Base-by-base conservation (phyloP, 1,140 invertebrate genomes). In the Chironomus tepperi region DNA sequence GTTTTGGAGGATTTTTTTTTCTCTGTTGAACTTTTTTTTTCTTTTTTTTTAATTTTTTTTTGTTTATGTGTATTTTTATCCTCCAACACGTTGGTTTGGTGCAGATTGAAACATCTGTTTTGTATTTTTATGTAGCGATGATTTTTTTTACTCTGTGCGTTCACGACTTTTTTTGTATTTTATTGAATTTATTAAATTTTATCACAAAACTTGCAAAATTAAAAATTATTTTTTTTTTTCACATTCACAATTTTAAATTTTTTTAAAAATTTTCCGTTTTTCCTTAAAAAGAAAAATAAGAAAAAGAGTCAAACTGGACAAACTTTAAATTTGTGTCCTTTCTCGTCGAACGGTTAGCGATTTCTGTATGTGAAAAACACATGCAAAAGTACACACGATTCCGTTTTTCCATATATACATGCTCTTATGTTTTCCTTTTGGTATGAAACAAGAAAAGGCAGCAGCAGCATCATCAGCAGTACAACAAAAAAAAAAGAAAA, bases 21-120 rank as follows among this genome's bases (percentile, higher is more conserved):
- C n/a, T 10, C 47, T n/a, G 24, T 34, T 34, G 24, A n/a, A n/a
- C 24, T 5, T 34, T 34, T 10, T 70, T 19, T 70, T 19, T 8
- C 19, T 57, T 7, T n/a, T 57, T 57, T 70, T 19, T 19, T 7
- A 8, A 18, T 10, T 70, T 70, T 70, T 70, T 70, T 70, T 19
- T 70, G 64, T 67, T 67, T 67, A 67, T 67, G 64, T 67, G 16
- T 57, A 57, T 57, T 70, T 57, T 70, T 21, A 70, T 70, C 65
- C 65, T 70, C 65, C 65, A 70, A 70, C 65, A 70, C 65, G 65
- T 70, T 57, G 24, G 24, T 34, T 34, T 34, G 24, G 24, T 34
- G 47, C 47, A n/a, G 47, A 18, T 70, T 70, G 65, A 18, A 70
- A 70, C 65, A 70, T 70, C 65, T 70, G 65, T 70, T 70, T 70